A percentile compares a stretch with the other conserved stretches of the same genome.
Evolutionary conservation across 37 sponge, comb jelly and placozoan species (phyloP).

Genomic region (Halichondria panicea): DNA sequence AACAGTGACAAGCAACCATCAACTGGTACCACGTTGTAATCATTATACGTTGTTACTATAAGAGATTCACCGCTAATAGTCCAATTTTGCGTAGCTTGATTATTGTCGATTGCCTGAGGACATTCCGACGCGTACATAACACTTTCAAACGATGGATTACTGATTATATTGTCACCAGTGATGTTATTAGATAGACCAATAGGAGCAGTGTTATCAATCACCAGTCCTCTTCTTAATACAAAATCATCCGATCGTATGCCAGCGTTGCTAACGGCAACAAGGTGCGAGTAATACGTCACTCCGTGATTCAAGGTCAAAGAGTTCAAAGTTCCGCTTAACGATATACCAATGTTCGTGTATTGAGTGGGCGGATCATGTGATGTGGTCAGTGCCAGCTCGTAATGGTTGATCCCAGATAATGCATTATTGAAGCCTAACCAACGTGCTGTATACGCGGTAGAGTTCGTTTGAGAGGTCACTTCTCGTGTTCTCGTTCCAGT

Average conservation of each 20-base stretch:
- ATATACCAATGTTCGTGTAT: slow-evolving; percentile 54
- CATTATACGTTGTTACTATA: not conserved
- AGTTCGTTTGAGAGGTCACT: slow-evolving; percentile 21
- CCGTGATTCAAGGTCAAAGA: slow-evolving; percentile 32
- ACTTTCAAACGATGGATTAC: slow-evolving; percentile 69
- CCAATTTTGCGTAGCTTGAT: slow-evolving; percentile 15
- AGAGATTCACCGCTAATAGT: not conserved
- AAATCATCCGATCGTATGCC: slow-evolving; percentile 34
- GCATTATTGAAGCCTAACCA: slow-evolving; percentile 75
- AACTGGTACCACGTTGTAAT: not conserved
- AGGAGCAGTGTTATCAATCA: slow-evolving; percentile 53
- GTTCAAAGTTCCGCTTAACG: slow-evolving; percentile 2
- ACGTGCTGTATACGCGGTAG: not conserved
- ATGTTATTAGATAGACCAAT: slow-evolving; percentile 1
- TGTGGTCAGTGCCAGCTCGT: slow-evolving; percentile 50
- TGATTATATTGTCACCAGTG: not conserved
- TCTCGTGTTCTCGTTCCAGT: slow-evolving; percentile 21
- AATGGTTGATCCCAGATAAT: slow-evolving; percentile 55
- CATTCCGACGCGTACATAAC: not conserved
- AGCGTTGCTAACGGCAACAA: slow-evolving; percentile 59
- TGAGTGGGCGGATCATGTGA: not conserved
- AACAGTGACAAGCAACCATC: slow-evolving; percentile 37
- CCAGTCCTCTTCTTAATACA: slow-evolving; percentile 27
- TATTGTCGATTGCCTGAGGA: too few relatives aligned
- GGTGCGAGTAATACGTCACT: slow-evolving; percentile 32